These are phyloP conservation scores for Melipona bicolor DNA, from an alignment of 2,888 invertebrate species.

Conservation along the genomic window DNA sequence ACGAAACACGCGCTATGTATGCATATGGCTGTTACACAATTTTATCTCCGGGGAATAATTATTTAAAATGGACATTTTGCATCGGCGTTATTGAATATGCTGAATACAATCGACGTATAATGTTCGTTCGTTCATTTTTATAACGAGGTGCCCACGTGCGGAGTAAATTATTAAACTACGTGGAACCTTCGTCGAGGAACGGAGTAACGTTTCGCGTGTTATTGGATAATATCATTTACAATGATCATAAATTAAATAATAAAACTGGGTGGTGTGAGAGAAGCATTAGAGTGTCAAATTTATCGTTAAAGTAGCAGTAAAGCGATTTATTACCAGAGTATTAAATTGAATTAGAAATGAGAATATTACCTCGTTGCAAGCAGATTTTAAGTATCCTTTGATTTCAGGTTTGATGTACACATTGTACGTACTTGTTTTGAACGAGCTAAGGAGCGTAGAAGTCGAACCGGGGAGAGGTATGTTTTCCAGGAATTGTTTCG, in stretches of 20 bases:
- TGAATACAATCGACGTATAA: not conserved
- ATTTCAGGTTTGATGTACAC: not conserved
- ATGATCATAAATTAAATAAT: not conserved
- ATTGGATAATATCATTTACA: not conserved
- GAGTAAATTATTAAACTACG: not conserved
- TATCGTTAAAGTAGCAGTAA: rapidly evolving
- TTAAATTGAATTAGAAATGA: not conserved
- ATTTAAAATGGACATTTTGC: not conserved
- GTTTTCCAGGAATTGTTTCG: not conserved
- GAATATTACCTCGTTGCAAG: not conserved
- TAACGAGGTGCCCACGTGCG: not conserved
- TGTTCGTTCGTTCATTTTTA: not conserved
- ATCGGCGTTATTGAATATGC: not conserved
- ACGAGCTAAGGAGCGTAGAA: not conserved
- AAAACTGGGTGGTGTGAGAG: too few species aligned
- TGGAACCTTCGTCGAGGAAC: not conserved
- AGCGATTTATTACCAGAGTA: not conserved
- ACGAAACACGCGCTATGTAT: not conserved
- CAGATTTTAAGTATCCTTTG: not conserved
- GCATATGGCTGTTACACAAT: not conserved
- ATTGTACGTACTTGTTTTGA: not conserved
- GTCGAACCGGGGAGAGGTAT: not conserved
- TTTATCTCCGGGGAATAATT: not conserved
- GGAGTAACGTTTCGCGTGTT: not conserved
- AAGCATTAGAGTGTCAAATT: not conserved